Conservation (phyloP, 2,888 invertebrate genomes). For the Sesia bembeciformis region DNA sequence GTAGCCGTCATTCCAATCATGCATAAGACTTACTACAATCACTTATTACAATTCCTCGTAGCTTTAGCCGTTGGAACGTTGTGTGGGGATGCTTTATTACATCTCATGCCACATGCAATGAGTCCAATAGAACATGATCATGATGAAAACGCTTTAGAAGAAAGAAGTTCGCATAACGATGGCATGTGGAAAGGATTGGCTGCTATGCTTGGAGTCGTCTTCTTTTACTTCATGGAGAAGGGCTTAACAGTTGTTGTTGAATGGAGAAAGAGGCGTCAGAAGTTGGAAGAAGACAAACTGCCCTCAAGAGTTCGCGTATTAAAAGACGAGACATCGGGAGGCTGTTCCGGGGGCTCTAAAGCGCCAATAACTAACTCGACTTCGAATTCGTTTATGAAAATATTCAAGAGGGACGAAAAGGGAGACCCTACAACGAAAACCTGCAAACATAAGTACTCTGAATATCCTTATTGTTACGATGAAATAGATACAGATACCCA, state of each 20-base stretch:
- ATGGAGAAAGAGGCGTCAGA: constrained; percentile 84
- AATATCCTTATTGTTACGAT: constrained; percentile 90
- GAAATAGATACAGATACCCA: constrained; percentile 85
- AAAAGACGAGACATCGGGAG: constrained; percentile 76
- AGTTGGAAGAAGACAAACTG: constrained; percentile 77
- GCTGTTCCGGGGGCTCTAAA: constrained; percentile 48
- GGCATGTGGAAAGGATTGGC: constrained; percentile 91
- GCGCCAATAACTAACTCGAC: constrained; percentile 55
- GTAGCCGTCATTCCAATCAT: constrained; percentile 94
- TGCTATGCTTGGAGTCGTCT: constrained; percentile 86
- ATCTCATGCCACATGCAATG: constrained; percentile 91
- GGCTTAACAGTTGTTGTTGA: constrained; percentile 85
- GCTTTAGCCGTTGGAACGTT: constrained; percentile 94
- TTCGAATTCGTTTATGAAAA: constrained; percentile 53
- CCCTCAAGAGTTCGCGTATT: constrained; percentile 82
- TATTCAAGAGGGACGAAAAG: constrained; percentile 58
- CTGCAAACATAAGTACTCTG: constrained; percentile 92
- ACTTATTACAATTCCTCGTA: constrained; percentile 91
- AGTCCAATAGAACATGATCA: constrained; percentile 35
- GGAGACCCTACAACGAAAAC: constrained; percentile 76
- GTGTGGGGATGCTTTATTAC: constrained; percentile 92
- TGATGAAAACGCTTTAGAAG: constrained; percentile 16
- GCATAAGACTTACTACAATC: constrained; percentile 90
- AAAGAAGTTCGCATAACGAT: constrained; percentile 68
- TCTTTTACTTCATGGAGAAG: constrained; percentile 93